These are phyloP conservation scores for Eupithecia exiguata DNA, from an alignment of 2,888 invertebrate genomes.

Conservation along the genomic window DNA sequence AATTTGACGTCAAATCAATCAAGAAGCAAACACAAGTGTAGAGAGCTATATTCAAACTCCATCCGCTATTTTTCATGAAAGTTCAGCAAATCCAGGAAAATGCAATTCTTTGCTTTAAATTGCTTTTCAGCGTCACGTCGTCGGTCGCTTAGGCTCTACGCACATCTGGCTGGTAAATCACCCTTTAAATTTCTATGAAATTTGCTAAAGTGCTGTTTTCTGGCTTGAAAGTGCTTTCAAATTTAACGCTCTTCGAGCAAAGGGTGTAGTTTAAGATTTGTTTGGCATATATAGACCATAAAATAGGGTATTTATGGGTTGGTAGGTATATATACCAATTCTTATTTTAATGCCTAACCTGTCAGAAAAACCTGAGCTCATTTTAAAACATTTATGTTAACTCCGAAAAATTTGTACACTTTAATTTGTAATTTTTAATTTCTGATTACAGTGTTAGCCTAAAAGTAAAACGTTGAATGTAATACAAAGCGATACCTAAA, in stretches of 20 bases:
- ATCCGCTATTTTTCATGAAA: conserved; percentile 9
- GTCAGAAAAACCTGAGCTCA: too few species aligned
- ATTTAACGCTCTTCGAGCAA: background rate
- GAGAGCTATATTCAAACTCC: background rate
- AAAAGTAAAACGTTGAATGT: background rate
- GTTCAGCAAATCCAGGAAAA: conserved; percentile 20
- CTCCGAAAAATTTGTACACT: background rate
- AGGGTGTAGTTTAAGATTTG: background rate
- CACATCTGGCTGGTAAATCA: conserved; percentile 8
- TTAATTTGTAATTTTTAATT: background rate
- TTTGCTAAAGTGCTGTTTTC: background rate
- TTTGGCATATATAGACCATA: background rate
- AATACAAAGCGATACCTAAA: too few species aligned
- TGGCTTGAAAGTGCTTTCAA: background rate
- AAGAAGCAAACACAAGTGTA: background rate
- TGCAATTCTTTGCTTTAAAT: conserved; percentile 16
- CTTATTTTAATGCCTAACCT: too few species aligned
- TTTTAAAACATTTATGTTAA: background rate
- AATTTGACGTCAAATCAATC: conserved; percentile 1
- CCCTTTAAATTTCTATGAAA: background rate
- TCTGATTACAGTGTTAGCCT: background rate
- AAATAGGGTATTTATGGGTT: background rate
- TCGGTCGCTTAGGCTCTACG: conserved; percentile 8
- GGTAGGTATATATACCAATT: background rate
- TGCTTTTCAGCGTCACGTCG: conserved; percentile 25